These are phyloP conservation scores for Stratiolaelaps scimitus DNA, from an alignment of 1,140 invertebrate species.

Conservation along the genomic window DNA sequence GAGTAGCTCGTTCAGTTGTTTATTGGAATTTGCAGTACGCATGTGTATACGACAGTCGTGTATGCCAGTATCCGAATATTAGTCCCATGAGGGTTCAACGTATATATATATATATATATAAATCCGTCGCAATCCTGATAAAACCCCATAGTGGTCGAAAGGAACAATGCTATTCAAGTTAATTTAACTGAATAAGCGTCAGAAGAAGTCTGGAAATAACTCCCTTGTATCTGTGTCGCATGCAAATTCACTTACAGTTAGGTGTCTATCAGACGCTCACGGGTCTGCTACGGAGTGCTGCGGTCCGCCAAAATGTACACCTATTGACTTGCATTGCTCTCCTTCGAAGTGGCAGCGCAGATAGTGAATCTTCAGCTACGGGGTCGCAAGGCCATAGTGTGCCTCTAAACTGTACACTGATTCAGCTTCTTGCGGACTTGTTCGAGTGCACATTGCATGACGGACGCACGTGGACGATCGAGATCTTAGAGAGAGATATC, in stretches of 20 bases:
- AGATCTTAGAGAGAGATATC: constrained; percentile 4
- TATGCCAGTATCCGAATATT: too few relatives aligned
- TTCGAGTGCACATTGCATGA: constrained; percentile 5
- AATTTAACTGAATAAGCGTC: background rate
- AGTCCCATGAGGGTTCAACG: too few relatives aligned
- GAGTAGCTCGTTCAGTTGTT: background rate
- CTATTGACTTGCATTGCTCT: background rate
- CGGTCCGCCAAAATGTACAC: background rate
- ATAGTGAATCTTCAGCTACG: too few relatives aligned
- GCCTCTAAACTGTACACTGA: constrained; percentile 3
- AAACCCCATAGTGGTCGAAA: too few relatives aligned
- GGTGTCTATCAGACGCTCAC: constrained; percentile 4
- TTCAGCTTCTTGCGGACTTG: constrained; percentile 1
- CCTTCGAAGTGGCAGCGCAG: background rate
- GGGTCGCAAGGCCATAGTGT: background rate
- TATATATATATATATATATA: too few relatives aligned
- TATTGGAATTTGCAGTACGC: background rate
- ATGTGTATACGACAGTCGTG: background rate
- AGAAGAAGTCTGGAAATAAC: too few relatives aligned
- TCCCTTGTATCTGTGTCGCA: background rate
- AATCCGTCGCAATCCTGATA: too few relatives aligned
- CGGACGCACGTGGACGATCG: background rate
- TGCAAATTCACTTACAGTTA: background rate
- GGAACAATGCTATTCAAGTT: background rate
- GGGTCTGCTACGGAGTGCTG: background rate